Evolutionary conservation across 2,797 vertebrate species (phyloP).

Genomic region (Kryptopterus vitreolus): DNA sequence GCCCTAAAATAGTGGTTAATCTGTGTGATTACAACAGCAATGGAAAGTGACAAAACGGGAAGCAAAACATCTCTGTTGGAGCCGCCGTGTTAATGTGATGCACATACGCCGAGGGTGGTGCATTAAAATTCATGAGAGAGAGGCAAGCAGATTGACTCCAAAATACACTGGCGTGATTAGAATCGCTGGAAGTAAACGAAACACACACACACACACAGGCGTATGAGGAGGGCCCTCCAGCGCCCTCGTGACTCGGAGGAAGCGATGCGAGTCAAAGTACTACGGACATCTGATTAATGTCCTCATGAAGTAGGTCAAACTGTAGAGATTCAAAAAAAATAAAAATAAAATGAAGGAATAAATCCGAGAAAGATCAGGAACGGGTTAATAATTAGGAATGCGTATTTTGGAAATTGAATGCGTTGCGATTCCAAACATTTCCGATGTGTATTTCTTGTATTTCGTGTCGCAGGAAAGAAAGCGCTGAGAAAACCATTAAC

Average conservation of each 20-base stretch:
- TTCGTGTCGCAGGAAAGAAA: background rate
- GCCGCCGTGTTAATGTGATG: slow-evolving; percentile 40
- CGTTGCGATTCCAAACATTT: background rate
- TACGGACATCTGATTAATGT: slow-evolving; percentile 56
- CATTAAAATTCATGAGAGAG: slow-evolving; percentile 50
- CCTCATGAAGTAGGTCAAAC: slow-evolving; percentile 52
- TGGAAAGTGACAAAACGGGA: slow-evolving; percentile 38
- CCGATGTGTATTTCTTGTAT: no score
- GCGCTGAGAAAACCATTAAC: background rate
- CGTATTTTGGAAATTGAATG: background rate
- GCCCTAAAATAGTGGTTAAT: slow-evolving; percentile 40
- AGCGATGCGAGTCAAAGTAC: slow-evolving; percentile 49
- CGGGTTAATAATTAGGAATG: background rate
- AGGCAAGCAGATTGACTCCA: slow-evolving; percentile 36
- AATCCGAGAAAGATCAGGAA: background rate
- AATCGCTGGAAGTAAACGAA: slow-evolving; percentile 47
- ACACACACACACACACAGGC: slow-evolving; percentile 32
- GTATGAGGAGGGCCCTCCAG: slow-evolving; percentile 25
- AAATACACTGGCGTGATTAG: slow-evolving; percentile 53
- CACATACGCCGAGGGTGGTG: slow-evolving; percentile 35
- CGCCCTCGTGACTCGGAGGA: slow-evolving; percentile 41
- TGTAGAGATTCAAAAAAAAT: slow-evolving; percentile 24
- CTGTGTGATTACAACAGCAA: slow-evolving; percentile 37
- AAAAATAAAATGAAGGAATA: background rate
- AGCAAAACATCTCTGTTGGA: slow-evolving; percentile 40